Evolutionary conservation across 1,140 invertebrate genomes (phyloP).

Genomic region (Zophobas morio): DNA sequence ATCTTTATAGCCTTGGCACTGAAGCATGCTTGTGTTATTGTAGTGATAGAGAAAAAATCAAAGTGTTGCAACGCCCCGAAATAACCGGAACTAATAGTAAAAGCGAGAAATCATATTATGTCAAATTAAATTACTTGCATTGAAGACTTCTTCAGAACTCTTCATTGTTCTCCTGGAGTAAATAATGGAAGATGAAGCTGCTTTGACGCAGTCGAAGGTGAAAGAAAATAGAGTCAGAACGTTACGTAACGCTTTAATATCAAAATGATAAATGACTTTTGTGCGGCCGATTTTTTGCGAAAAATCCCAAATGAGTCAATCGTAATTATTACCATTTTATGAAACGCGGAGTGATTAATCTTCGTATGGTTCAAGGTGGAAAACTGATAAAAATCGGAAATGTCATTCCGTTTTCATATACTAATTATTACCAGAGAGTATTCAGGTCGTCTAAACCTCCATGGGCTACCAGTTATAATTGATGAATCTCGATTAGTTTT

Average conservation of each 20-base stretch:
- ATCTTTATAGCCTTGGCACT: conserved; percentile 21
- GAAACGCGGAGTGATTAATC: conserved; percentile 15
- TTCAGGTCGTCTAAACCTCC: conserved; percentile 1
- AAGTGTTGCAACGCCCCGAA: neutral
- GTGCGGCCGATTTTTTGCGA: neutral
- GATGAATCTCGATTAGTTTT: neutral
- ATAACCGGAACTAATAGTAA: conserved; percentile 1
- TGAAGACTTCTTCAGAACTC: conserved; percentile 7
- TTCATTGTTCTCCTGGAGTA: neutral
- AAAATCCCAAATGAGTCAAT: conserved; percentile 2
- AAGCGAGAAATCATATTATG: conserved; percentile 19
- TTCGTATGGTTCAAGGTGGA: conserved; percentile 14
- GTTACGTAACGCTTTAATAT: conserved; percentile 38
- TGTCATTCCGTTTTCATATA: conserved; percentile 24
- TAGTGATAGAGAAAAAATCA: neutral
- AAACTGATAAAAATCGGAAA: conserved; percentile 34
- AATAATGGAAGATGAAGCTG: neutral
- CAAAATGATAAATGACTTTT: conserved; percentile 27
- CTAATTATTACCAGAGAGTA: conserved; percentile 8
- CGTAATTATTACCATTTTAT: conserved; percentile 23
- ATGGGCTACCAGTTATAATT: neutral
- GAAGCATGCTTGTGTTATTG: neutral
- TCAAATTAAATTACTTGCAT: conserved; percentile 7
- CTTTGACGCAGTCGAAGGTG: conserved; percentile 12
- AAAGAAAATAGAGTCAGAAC: conserved; percentile 14